Base-by-base conservation (phyloP, 2,113 vertebrate genomes). In the Rutilus rutilus region DNA sequence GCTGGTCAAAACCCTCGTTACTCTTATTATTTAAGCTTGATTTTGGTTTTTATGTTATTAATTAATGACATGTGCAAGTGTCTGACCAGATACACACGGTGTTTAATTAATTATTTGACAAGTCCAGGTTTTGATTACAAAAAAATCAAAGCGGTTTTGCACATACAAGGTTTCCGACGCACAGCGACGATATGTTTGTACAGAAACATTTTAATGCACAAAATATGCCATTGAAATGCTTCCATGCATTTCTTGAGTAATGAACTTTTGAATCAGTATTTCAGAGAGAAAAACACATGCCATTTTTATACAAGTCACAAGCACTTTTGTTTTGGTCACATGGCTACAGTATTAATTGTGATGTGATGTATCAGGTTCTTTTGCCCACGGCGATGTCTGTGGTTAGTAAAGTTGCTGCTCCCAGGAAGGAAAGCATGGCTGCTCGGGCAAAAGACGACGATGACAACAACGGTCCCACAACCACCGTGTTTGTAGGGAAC, bases 401-500 rank as follows among this genome's bases (percentile, higher is more conserved):
- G 93, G 95, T 99, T 92, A 98, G 96, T 89, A 99, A 99, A 88
- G 97, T 98, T 87, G 86, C 97, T 80, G 94, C 96, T 82, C 94
- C 93, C 42, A 96, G 96, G 89, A 98, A 97, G 90, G 98, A 99
- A 9, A 88, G 92, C 83, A 91, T 92, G 84, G 93, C 94, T 59
- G 52, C 96, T 90, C 94, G 95, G 89, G 88, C 90, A 84, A 98
- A 96, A 92, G 97, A 98, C 88, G 91, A 94, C 0, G 97, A 97
- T 69, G 97, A 99, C 87, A 97, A 94, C 88, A 96, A 96, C 0
- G 98, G 98, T 19, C 98, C 98, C 23, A 99, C 98, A 4, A 99
- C 98, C 69, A 99, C 98, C 0, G 98, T 99, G 83, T 99, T 99
- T 93, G 98, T 99, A 73, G 98, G 98, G 82, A 99, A 99, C 90